Conservation (phyloP, 2,888 invertebrate genomes). For the Macaria liturata region DNA sequence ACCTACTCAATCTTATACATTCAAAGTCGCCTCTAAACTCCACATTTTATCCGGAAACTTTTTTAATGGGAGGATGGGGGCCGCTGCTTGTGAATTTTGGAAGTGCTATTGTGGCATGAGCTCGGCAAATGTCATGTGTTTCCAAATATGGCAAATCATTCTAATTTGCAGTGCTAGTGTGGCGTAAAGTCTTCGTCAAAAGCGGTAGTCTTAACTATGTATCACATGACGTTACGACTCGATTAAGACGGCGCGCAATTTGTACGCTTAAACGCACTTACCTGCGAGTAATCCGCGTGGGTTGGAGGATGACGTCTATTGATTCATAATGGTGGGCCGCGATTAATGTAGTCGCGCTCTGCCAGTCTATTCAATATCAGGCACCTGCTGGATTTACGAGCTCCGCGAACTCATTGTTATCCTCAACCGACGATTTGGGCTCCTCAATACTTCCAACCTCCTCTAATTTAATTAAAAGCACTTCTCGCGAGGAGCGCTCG, state of each 20-base stretch:
- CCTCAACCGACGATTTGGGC: slow-evolving; percentile 62
- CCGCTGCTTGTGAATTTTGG: no score
- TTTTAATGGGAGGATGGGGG: no score
- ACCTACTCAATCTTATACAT: slow-evolving; percentile 5
- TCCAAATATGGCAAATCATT: no score
- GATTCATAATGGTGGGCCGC: slow-evolving; percentile 56
- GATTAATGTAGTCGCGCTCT: slow-evolving; percentile 64
- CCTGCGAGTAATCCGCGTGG: background rate
- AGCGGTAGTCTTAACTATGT: no score
- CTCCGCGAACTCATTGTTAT: slow-evolving; percentile 73
- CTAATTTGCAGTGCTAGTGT: no score
- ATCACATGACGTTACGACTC: no score
- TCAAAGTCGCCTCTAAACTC: no score
- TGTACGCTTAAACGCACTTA: background rate
- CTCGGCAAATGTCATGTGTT: no score
- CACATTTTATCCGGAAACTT: no score
- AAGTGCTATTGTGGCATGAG: no score
- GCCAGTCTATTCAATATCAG: slow-evolving; percentile 70
- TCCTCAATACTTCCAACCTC: slow-evolving; percentile 51
- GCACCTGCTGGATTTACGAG: slow-evolving; percentile 73
- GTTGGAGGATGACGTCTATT: slow-evolving; percentile 36
- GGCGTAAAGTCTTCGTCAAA: no score
- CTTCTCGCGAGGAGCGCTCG: slow-evolving; percentile 23
- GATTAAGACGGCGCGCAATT: slow-evolving; percentile 2
- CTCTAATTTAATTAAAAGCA: slow-evolving; percentile 46